Percentiles rank a stretch among this genome's conserved stretches.
Evolutionary conservation across 2,797 vertebrate species (phyloP).

Genomic region (Tympanoctomys barrerae): DNA sequence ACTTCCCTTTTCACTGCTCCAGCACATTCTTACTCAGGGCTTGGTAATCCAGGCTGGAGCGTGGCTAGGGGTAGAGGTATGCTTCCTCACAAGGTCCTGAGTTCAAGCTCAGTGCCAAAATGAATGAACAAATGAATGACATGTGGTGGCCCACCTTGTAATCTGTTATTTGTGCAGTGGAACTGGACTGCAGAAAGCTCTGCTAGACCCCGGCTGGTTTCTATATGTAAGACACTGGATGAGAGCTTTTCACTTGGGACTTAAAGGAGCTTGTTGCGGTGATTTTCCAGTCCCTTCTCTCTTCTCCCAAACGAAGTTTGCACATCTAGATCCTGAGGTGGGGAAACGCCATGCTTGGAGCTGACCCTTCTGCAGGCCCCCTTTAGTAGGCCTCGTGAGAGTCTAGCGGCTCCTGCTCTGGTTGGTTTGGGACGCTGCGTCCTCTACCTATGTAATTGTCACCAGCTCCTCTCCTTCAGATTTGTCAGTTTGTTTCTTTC

Average conservation of each 20-base stretch:
- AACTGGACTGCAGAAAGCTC: not conserved
- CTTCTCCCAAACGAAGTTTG: not conserved
- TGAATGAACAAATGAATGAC: no score
- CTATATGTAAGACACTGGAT: not conserved
- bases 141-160: not conserved
- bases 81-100: not conserved
- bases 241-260: not conserved
- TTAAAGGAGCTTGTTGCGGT: not conserved
- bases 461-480: not conserved
- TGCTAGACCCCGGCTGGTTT: not conserved
- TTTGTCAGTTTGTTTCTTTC: not conserved
- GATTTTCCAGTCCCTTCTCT: not conserved
- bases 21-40: not conserved
- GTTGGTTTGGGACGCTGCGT: accelerated
- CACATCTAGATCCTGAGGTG: not conserved
- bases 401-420: not conserved
- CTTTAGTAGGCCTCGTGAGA: not conserved
- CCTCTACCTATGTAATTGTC: not conserved
- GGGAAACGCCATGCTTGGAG: not conserved
- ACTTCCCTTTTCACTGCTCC: not conserved
- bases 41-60: not conserved
- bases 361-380: not conserved
- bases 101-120: not conserved
- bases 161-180: not conserved
- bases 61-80: not conserved